Evolutionary conservation across 2,113 vertebrate genomes (phyloP).

Genomic region (Brachirus orientalis): DNA sequence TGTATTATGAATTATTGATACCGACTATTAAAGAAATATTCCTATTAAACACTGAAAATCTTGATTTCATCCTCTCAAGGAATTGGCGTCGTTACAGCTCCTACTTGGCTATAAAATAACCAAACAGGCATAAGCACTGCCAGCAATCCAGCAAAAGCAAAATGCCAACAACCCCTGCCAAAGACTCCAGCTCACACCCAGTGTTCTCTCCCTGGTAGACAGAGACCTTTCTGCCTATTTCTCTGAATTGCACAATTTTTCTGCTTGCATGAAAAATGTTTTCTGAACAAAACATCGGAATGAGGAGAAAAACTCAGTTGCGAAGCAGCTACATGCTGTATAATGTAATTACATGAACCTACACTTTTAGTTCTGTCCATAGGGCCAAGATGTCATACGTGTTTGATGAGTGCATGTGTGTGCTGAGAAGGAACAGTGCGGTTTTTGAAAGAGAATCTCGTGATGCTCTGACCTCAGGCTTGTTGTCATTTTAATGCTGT

Average conservation of each 20-base stretch:
- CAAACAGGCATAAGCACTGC: constrained; percentile 54
- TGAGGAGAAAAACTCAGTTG: neutral
- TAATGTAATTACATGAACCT: constrained; percentile 12
- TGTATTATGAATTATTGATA: constrained; percentile 43
- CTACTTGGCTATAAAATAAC: constrained; percentile 66
- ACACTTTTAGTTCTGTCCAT: constrained; percentile 12
- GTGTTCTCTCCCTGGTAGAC: constrained; percentile 53
- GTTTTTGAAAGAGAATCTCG: constrained; percentile 10
- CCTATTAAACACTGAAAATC: constrained; percentile 38
- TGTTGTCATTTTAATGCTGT: constrained; percentile 32
- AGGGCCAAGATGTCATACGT: neutral
- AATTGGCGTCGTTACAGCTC: constrained; percentile 57
- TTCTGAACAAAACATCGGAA: constrained; percentile 7
- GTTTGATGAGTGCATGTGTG: constrained; percentile 13
- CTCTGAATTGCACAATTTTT: constrained; percentile 31
- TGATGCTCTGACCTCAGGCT: constrained; percentile 23
- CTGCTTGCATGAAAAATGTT: constrained; percentile 15
- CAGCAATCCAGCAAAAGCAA: constrained; percentile 60
- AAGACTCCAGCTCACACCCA: constrained; percentile 61
- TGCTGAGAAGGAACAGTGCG: neutral
- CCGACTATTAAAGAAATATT: constrained; percentile 39
- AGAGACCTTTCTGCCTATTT: constrained; percentile 43
- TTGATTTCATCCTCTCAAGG: constrained; percentile 41
- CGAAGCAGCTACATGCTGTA: constrained; percentile 1
- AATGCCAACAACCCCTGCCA: constrained; percentile 70